A percentile compares a stretch with the other conserved stretches of the same genome.
phyloP scores from a whole-genome alignment of 1,140 invertebrate species.

The Onthophagus taurus region DNA sequence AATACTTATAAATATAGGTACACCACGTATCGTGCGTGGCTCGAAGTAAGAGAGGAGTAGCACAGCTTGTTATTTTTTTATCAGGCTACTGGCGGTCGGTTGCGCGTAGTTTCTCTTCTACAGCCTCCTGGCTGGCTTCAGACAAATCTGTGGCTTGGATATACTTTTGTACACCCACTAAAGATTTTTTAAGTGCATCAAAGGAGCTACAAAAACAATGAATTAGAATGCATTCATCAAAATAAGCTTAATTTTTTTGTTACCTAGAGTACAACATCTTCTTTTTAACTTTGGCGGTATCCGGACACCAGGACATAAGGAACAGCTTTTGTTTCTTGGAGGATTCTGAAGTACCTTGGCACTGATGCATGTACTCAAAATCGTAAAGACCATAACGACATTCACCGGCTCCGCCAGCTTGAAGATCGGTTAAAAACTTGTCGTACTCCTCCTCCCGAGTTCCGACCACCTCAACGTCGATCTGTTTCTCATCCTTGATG shows the following conservation, averaged over 20 bases:
- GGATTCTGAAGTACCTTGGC: slow-evolving; percentile 86
- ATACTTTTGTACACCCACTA: slow-evolving; percentile 93
- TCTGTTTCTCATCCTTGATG: slow-evolving; percentile 90
- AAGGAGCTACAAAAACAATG: slow-evolving; percentile 63
- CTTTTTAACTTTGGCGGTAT: slow-evolving; percentile 95
- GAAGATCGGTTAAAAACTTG: slow-evolving; percentile 81
- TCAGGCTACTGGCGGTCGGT: slow-evolving; percentile 78
- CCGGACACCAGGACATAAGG: slow-evolving; percentile 95
- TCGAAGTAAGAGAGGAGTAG: slow-evolving; percentile 27
- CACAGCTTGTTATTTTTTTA: too few relatives aligned
- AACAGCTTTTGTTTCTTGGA: slow-evolving; percentile 93
- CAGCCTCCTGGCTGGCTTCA: slow-evolving; percentile 82
- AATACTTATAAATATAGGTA: slow-evolving; percentile 40
- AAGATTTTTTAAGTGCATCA: slow-evolving; percentile 89
- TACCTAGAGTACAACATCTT: slow-evolving; percentile 96
- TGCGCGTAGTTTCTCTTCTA: slow-evolving; percentile 84
- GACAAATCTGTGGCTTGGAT: slow-evolving; percentile 91
- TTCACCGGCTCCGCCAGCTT: slow-evolving; percentile 78
- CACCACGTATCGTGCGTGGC: slow-evolving; percentile 30
- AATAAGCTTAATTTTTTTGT: slow-evolving; percentile 3
- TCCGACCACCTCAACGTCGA: slow-evolving; percentile 83
- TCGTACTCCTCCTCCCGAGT: slow-evolving; percentile 81
- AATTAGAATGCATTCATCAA: slow-evolving; percentile 3
- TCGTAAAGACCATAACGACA: slow-evolving; percentile 93
- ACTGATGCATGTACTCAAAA: slow-evolving; percentile 92